Evolutionary conservation across 2,888 invertebrate genomes (phyloP).

Genomic region (Bedellia somnulentella): DNA sequence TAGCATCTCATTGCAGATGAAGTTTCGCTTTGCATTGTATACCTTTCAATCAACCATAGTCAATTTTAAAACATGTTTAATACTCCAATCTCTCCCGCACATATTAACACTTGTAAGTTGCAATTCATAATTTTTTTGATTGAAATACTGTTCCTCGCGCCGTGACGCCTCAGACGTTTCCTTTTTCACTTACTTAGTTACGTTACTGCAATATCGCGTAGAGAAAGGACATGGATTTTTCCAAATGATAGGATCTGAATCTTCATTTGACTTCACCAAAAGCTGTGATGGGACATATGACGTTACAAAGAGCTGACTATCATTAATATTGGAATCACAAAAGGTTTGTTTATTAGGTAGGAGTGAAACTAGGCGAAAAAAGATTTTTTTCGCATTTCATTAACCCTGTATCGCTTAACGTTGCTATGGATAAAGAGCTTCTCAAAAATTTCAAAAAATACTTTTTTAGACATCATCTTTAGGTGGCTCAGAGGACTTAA

Average conservation of each 20-base stretch:
- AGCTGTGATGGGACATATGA: constrained; percentile 14
- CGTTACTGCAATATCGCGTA: constrained; percentile 15
- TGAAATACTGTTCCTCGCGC: constrained; percentile 13
- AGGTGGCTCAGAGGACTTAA: constrained; percentile 2
- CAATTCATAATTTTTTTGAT: constrained; percentile 3
- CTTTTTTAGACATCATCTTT: constrained; percentile 3
- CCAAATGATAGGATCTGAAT: constrained; percentile 14
- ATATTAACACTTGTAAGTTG: neutral
- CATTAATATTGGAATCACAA: constrained; percentile 4
- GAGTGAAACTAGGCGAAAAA: too few species aligned
- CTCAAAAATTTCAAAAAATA: too few species aligned
- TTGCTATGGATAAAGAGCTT: too few species aligned
- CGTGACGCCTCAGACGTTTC: constrained; percentile 12
- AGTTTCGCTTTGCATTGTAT: constrained; percentile 18
- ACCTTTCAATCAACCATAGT: constrained; percentile 21
- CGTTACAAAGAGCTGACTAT: constrained; percentile 13
- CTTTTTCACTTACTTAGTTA: constrained; percentile 13
- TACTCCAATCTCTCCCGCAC: neutral
- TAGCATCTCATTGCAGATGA: constrained; percentile 18
- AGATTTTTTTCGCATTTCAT: too few species aligned
- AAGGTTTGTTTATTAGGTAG: constrained; percentile 4
- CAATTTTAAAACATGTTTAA: constrained; percentile 12
- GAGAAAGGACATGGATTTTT: constrained; percentile 15
- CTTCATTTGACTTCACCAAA: constrained; percentile 10
- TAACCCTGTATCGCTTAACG: too few species aligned